phyloP scores from a whole-genome alignment of 1,140 invertebrate species.

The Hydropsyche tenuis region DNA sequence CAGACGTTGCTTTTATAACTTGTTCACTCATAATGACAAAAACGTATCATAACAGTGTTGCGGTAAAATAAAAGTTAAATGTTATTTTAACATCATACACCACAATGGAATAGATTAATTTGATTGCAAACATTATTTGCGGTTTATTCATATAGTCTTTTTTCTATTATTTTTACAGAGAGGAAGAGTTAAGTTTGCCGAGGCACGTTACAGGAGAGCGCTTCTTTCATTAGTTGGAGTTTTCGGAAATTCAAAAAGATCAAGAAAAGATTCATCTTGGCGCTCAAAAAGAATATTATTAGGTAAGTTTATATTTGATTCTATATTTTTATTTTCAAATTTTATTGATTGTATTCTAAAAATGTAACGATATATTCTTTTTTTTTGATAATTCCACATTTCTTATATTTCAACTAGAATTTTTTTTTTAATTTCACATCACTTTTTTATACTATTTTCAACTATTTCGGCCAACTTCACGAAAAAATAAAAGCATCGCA shows the following conservation, averaged over 20 bases:
- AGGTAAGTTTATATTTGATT: slow-evolving; percentile 26
- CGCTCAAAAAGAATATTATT: slow-evolving; percentile 13
- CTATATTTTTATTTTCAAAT: too few species aligned
- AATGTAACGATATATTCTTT: too few species aligned
- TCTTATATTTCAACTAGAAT: too few species aligned
- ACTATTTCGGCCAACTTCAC: background rate
- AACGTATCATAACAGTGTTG: background rate
- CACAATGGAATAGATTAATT: too few species aligned
- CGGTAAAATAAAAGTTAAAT: background rate
- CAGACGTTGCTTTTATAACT: background rate
- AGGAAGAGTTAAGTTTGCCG: slow-evolving; percentile 37
- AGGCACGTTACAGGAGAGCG: slow-evolving; percentile 39
- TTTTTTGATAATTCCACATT: too few species aligned
- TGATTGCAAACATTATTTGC: too few species aligned
- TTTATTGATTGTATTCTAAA: too few species aligned
- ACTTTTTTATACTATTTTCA: too few species aligned
- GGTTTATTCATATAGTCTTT: background rate
- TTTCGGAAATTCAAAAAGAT: background rate
- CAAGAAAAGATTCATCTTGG: background rate
- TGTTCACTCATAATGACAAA: slow-evolving; percentile 15
- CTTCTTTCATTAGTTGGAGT: slow-evolving; percentile 20
- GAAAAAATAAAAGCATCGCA: background rate
- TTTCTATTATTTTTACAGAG: slow-evolving; percentile 42
- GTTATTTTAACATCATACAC: background rate
- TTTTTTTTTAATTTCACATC: too few species aligned